These are phyloP conservation scores for Heliothis virescens DNA, from an alignment of 1,140 invertebrate genomes.

Conservation along the genomic window DNA sequence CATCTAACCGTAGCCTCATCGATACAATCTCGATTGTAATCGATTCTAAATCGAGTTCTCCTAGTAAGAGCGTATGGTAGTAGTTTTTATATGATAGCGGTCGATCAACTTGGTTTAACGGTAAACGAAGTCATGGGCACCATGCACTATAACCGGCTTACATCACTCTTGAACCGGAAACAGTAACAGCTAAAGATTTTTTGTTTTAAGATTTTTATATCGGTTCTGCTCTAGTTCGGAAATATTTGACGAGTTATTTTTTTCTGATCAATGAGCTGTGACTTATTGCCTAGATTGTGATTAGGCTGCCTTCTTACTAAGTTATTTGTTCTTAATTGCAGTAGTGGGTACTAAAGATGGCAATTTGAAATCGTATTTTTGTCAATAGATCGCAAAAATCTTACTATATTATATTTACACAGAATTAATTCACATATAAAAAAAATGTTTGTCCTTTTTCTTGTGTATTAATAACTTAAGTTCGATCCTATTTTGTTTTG, in stretches of 20 bases:
- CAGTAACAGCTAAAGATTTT: constrained; percentile 28
- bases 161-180: constrained; percentile 51
- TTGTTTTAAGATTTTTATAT: constrained; percentile 29
- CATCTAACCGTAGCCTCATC: not conserved
- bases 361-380: no score
- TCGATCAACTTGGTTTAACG: constrained; percentile 79
- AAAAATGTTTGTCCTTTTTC: no score
- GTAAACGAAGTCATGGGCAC: constrained; percentile 61
- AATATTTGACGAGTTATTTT: not conserved
- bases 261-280: not conserved
- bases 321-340: not conserved
- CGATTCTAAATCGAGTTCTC: constrained; percentile 31
- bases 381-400: no score
- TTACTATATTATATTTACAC: no score
- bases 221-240: constrained; percentile 39
- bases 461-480: no score
- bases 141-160: constrained; percentile 48
- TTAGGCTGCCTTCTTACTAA: not conserved
- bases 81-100: constrained; percentile 61
- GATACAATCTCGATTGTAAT: constrained; percentile 2
- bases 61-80: constrained; percentile 25
- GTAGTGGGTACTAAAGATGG: no score
- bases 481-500: no score
- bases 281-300: not conserved
- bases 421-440: no score